These are phyloP conservation scores for Drosophila mimica DNA, from an alignment of 2,888 invertebrate species.

Conservation along the genomic window DNA sequence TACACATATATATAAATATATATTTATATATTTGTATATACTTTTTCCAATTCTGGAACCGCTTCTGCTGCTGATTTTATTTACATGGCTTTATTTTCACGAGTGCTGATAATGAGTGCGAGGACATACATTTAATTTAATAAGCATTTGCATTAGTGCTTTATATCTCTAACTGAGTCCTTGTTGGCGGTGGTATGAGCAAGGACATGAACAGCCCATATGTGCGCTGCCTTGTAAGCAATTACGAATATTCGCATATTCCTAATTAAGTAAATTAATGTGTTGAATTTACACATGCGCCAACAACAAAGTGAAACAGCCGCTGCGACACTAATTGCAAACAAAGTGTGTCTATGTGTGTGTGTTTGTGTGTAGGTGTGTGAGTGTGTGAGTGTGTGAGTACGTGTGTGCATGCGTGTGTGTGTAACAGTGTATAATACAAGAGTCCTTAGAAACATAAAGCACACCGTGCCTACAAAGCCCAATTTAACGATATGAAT, in stretches of 20 bases:
- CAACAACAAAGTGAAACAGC: slow-evolving; percentile 73
- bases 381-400: slow-evolving; percentile 2
- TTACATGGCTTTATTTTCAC: slow-evolving; percentile 36
- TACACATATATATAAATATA: neutral
- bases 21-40: slow-evolving; percentile 4
- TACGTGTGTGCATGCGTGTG: slow-evolving; percentile 2
- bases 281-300: slow-evolving; percentile 68
- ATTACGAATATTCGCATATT: slow-evolving; percentile 74
- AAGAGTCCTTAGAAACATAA: slow-evolving; percentile 32
- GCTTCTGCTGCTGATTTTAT: slow-evolving; percentile 3
- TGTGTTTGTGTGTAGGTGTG: neutral
- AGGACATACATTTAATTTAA: slow-evolving; percentile 73
- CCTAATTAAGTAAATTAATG: slow-evolving; percentile 80
- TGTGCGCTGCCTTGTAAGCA: slow-evolving; percentile 71
- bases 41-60: neutral
- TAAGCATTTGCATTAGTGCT: slow-evolving; percentile 69
- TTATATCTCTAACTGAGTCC: slow-evolving; percentile 42
- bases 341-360: slow-evolving; percentile 59
- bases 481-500: slow-evolving; percentile 11
- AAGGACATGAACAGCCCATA: slow-evolving; percentile 49
- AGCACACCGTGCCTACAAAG: slow-evolving; percentile 4
- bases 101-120: slow-evolving; percentile 19
- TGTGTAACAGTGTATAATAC: slow-evolving; percentile 19
- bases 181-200: slow-evolving; percentile 20
- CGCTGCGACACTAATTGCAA: slow-evolving; percentile 79